These are phyloP conservation scores for Vandiemenella viatica DNA, from an alignment of 2,888 invertebrate species.

Conservation along the genomic window DNA sequence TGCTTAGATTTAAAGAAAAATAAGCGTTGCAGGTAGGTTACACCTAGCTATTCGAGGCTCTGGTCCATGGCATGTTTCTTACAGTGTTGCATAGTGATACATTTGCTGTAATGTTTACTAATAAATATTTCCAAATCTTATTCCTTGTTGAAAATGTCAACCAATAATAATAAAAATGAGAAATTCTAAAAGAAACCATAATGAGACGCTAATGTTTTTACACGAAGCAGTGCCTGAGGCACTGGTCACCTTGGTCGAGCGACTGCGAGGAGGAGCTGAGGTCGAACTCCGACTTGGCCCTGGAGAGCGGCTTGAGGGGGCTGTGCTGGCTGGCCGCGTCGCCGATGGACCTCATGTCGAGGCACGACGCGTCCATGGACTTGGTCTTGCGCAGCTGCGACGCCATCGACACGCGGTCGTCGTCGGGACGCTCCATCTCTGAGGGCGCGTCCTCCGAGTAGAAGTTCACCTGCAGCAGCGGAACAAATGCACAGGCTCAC, in stretches of 20 bases:
- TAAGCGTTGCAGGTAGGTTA: no score
- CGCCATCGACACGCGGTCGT: constrained; percentile 56
- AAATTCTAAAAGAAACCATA: not conserved
- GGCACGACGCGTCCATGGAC: constrained; percentile 76
- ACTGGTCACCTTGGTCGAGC: constrained; percentile 43
- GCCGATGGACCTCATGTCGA: constrained; percentile 48
- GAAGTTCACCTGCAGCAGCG: constrained; percentile 41
- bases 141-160: no score
- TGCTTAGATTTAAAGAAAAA: no score
- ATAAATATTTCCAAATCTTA: no score
- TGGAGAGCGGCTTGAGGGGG: constrained; percentile 44
- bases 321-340: constrained; percentile 18
- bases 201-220: not conserved
- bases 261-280: constrained; percentile 58
- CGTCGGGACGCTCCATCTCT: constrained; percentile 46
- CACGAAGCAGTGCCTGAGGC: not conserved
- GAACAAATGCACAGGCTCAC: not conserved
- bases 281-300: constrained; percentile 84
- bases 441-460: constrained; percentile 52
- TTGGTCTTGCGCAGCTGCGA: constrained; percentile 74
- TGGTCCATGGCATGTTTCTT: no score
- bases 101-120: no score
- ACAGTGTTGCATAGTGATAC: no score
- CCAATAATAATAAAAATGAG: no score
- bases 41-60: no score